Conservation (phyloP, 2,888 invertebrate species). For the Resseliella maxima region DNA sequence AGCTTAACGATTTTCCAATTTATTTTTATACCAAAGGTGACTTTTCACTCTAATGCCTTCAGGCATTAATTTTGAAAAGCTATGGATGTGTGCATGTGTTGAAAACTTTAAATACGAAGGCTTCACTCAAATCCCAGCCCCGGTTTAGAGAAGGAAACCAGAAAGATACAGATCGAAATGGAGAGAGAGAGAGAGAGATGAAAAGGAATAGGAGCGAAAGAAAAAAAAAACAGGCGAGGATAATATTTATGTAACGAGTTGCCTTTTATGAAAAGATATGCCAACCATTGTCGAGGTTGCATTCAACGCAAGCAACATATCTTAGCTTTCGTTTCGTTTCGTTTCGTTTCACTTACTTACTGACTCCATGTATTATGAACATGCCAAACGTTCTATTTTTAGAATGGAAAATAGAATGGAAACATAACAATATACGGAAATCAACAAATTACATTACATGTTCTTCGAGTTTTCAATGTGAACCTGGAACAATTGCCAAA, state of each 20-base stretch:
- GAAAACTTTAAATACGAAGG: background rate
- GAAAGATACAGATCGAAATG: too few species aligned
- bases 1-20: slow-evolving; percentile 41
- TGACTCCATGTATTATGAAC: background rate
- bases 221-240: background rate
- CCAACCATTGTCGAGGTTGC: background rate
- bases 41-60: slow-evolving; percentile 45
- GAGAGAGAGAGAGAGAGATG: too few species aligned
- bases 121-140: background rate
- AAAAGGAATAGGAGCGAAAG: too few species aligned
- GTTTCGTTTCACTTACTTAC: background rate
- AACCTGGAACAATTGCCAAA: background rate
- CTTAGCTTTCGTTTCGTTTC: background rate
- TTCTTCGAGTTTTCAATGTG: background rate
- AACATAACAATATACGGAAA: slow-evolving; percentile 10
- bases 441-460: slow-evolving; percentile 24
- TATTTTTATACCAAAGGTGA: slow-evolving; percentile 33
- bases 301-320: slow-evolving; percentile 1
- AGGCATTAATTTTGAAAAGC: slow-evolving; percentile 42
- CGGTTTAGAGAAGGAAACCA: too few species aligned
- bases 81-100: background rate
- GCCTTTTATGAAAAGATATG: background rate
- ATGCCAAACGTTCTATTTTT: background rate
- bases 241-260: slow-evolving; percentile 45
- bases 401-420: slow-evolving; percentile 1